These are phyloP conservation scores for Mythimna vitellina DNA, from an alignment of 2,888 invertebrate species.

Conservation along the genomic window DNA sequence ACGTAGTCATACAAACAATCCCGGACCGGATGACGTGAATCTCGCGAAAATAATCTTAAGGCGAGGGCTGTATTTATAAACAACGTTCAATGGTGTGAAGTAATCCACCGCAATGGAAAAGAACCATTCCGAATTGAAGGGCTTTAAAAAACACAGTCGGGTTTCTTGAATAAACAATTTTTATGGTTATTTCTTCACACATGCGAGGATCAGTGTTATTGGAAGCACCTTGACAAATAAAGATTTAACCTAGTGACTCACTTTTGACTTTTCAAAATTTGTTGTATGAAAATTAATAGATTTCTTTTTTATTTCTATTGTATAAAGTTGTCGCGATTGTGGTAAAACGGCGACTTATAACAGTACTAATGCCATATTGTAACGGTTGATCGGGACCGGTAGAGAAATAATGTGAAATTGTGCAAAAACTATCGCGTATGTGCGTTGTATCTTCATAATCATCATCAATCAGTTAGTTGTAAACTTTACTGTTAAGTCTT, in stretches of 20 bases:
- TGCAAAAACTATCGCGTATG: conserved; percentile 72
- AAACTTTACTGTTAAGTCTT: conserved; percentile 35
- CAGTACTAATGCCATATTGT: conserved; percentile 59
- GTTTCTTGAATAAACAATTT: conserved; percentile 63
- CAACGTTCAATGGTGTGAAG: conserved; percentile 75
- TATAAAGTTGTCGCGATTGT: conserved; percentile 25
- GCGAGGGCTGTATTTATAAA: conserved; percentile 81
- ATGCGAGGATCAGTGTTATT: conserved; percentile 34
- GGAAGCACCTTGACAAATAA: conserved; percentile 43
- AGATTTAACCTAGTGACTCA: conserved; percentile 12
- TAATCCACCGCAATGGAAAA: conserved; percentile 72
- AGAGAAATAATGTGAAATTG: conserved; percentile 63
- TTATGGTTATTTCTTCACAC: conserved; percentile 58
- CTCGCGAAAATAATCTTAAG: conserved; percentile 82
- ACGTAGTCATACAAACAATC: conserved; percentile 82
- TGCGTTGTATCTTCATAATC: conserved; percentile 62
- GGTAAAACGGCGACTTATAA: conserved; percentile 58
- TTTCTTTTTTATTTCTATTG: neutral
- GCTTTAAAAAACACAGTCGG: conserved; percentile 60
- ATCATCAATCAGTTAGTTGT: conserved; percentile 66
- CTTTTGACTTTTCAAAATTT: conserved; percentile 3
- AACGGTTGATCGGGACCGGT: conserved; percentile 69
- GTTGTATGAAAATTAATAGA: neutral
- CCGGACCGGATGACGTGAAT: conserved; percentile 83
- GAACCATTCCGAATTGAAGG: conserved; percentile 66